Percentiles rank a stretch among this genome's conserved stretches.
Conservation (phyloP, 2,113 vertebrate species). For the Cairina moschata region DNA sequence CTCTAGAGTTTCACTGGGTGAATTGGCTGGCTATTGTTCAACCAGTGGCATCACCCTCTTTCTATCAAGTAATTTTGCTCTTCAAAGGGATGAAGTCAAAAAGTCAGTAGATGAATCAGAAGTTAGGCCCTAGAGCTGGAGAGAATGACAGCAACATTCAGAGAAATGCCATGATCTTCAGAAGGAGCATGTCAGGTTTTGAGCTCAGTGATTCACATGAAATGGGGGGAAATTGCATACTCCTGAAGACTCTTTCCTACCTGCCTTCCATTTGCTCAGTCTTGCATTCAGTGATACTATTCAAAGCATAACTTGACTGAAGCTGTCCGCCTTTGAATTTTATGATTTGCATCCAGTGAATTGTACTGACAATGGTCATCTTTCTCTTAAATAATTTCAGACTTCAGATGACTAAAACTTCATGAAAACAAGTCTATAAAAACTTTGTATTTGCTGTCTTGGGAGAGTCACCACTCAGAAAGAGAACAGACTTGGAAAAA, state of each 20-base stretch:
- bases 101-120: neutral
- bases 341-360: neutral
- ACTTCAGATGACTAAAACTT: neutral
- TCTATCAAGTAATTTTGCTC: neutral
- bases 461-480: neutral
- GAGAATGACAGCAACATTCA: neutral
- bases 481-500: slow-evolving; percentile 29
- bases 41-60: neutral
- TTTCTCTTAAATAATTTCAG: neutral
- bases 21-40: neutral
- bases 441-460: slow-evolving; percentile 4
- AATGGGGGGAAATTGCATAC: neutral
- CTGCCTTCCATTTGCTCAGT: neutral
- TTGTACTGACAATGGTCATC: neutral
- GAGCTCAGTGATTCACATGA: neutral
- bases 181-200: neutral
- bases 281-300: neutral
- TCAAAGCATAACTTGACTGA: neutral
- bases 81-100: neutral
- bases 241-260: neutral
- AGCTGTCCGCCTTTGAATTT: neutral
- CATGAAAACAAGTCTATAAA: slow-evolving; percentile 37
- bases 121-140: neutral
- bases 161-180: neutral
- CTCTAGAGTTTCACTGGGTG: neutral